These are phyloP conservation scores for Archocentrus centrarchus DNA, from an alignment of 2,113 vertebrate genomes.

Conservation along the genomic window DNA sequence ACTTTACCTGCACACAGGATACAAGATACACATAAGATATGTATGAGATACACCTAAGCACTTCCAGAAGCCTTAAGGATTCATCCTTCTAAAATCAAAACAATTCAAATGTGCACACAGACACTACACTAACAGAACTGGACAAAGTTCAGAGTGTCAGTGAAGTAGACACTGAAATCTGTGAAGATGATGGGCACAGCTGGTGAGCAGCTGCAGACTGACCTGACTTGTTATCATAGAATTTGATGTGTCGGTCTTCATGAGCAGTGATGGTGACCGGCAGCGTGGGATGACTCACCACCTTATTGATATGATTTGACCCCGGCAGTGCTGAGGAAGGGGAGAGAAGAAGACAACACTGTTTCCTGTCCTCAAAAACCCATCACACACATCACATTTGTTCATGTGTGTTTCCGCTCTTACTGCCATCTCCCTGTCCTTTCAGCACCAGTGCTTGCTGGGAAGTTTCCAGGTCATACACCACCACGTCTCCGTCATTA, in stretches of 20 bases:
- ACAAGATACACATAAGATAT: background rate
- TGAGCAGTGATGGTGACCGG: conserved; percentile 97
- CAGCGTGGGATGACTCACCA: conserved; percentile 98
- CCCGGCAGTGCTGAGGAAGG: conserved; percentile 83
- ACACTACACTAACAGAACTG: background rate
- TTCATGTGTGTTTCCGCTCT: background rate
- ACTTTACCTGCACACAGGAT: conserved; percentile 87
- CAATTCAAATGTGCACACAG: background rate
- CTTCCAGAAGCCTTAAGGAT: background rate
- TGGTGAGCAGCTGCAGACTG: conserved; percentile 26
- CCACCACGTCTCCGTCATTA: conserved; percentile 88
- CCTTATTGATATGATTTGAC: conserved; percentile 93
- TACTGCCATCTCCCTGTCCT: conserved; percentile 89
- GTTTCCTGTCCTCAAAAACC: background rate
- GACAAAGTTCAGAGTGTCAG: background rate
- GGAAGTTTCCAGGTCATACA: conserved; percentile 97
- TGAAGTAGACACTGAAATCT: background rate
- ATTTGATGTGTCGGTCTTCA: conserved; percentile 97
- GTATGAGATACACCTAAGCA: background rate
- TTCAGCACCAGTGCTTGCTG: conserved; percentile 90
- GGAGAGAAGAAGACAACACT: background rate
- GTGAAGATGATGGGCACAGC: background rate
- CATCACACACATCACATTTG: background rate
- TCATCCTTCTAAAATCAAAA: background rate
- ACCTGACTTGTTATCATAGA: conserved; percentile 99